phyloP scores from a whole-genome alignment of 2,797 vertebrate species.

The Holocentrus rufus region DNA sequence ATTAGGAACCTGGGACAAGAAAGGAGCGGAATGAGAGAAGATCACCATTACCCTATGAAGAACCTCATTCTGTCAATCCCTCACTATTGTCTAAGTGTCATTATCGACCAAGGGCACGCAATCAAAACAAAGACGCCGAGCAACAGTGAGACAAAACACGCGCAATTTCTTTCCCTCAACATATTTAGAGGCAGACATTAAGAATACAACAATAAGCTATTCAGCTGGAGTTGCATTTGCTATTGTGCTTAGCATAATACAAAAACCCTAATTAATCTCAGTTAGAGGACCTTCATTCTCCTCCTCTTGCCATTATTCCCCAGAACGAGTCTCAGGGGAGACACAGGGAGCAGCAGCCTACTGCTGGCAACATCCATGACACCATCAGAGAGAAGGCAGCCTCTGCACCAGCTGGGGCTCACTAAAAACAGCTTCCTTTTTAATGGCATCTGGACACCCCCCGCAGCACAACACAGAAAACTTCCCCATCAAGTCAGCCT shows the following conservation, averaged over 20 bases:
- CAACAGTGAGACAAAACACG: slow-evolving; percentile 55
- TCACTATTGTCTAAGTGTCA: slow-evolving; percentile 60
- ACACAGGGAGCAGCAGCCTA: slow-evolving; percentile 66
- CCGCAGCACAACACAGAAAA: slow-evolving; percentile 23
- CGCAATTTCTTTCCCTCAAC: slow-evolving; percentile 56
- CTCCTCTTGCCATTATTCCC: slow-evolving; percentile 72
- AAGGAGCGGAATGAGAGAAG: slow-evolving; percentile 34
- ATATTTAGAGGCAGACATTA: slow-evolving; percentile 72
- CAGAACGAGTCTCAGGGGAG: slow-evolving; percentile 73
- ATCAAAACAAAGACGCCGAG: slow-evolving; percentile 63
- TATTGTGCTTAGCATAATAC: slow-evolving; percentile 76
- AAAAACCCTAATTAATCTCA: slow-evolving; percentile 81
- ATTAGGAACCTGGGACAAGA: slow-evolving; percentile 48
- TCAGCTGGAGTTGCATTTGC: slow-evolving; percentile 70
- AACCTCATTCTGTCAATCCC: slow-evolving; percentile 48
- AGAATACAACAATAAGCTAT: slow-evolving; percentile 73
- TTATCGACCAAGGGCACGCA: slow-evolving; percentile 56
- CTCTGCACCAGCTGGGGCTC: slow-evolving; percentile 70
- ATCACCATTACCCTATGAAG: slow-evolving; percentile 44
- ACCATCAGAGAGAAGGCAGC: slow-evolving; percentile 58
- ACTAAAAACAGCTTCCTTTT: slow-evolving; percentile 58
- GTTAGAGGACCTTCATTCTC: slow-evolving; percentile 74
- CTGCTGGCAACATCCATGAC: slow-evolving; percentile 71
- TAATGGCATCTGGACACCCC: slow-evolving; percentile 66
- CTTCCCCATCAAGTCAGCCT: slow-evolving; percentile 29